A percentile compares a stretch with the other conserved stretches of the same genome.
phyloP scores from a whole-genome alignment of 2,797 vertebrate species.

The Sandelia bainsii region DNA sequence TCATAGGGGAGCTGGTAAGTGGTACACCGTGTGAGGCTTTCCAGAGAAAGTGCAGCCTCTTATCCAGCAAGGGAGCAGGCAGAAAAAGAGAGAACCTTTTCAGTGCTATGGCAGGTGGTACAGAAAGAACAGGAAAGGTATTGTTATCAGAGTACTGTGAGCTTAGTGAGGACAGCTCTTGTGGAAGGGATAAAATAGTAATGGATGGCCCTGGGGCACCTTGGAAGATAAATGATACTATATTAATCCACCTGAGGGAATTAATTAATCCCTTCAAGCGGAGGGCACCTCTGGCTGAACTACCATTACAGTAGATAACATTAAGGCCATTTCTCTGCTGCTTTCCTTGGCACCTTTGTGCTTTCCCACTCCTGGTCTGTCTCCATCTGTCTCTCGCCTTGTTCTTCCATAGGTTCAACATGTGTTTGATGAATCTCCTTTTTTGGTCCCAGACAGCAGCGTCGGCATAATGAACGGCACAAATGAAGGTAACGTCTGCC shows the following conservation, averaged over 20 bases:
- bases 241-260: constrained; percentile 73
- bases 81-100: constrained; percentile 19
- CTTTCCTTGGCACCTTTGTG: constrained; percentile 13
- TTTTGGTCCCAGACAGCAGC: constrained; percentile 90
- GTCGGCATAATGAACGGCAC: constrained; percentile 95
- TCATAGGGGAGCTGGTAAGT: constrained; percentile 16
- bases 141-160: constrained; percentile 52
- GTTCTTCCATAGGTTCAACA: constrained; percentile 85
- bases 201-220: constrained; percentile 66
- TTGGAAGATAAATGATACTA: constrained; percentile 74
- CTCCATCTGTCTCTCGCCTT: not conserved
- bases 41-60: constrained; percentile 17
- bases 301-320: constrained; percentile 65
- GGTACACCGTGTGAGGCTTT: constrained; percentile 39
- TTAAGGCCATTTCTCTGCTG: constrained; percentile 40
- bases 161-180: constrained; percentile 50
- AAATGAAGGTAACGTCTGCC: constrained; percentile 88
- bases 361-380: not conserved
- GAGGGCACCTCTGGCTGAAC: constrained; percentile 70
- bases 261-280: constrained; percentile 71
- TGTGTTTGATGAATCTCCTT: constrained; percentile 94
- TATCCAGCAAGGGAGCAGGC: constrained; percentile 38
- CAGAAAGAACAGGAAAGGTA: constrained; percentile 44
- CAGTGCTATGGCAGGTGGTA: constrained; percentile 34
- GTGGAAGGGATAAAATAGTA: constrained; percentile 58